Conservation (phyloP, 2,113 vertebrate genomes). For the Paraplagusia blochii region DNA sequence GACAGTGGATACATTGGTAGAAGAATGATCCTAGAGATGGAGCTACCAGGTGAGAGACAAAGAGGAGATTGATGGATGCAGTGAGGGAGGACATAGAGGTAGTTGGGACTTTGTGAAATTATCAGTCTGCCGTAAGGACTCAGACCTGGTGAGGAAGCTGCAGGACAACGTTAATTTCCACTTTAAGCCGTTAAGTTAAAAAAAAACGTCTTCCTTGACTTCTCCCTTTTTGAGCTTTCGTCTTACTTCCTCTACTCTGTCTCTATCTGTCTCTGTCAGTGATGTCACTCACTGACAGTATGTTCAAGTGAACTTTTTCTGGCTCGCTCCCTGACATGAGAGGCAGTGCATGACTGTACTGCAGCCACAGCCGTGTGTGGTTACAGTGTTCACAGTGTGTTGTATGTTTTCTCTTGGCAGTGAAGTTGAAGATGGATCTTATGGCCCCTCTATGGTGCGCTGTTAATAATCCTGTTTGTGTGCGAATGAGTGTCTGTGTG, state of each 20-base stretch:
- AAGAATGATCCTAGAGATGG: too few relatives aligned
- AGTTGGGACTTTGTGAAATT: too few relatives aligned
- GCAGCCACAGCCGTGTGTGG: conserved; percentile 36
- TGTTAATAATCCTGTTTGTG: conserved; percentile 43
- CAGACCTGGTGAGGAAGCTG: conserved; percentile 51
- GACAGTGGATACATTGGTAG: too few relatives aligned
- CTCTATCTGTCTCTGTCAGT: background rate
- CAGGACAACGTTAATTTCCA: conserved; percentile 46
- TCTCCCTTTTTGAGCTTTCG: background rate
- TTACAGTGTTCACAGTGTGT: conserved; percentile 25
- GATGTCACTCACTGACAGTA: too few relatives aligned
- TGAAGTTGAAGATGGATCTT: conserved; percentile 49
- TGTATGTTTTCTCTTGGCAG: conserved; percentile 49
- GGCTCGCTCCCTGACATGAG: conserved; percentile 33
- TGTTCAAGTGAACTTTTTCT: conserved; percentile 9
- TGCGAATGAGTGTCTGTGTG: conserved; percentile 17
- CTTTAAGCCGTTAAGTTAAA: conserved; percentile 19
- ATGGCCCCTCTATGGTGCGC: conserved; percentile 41
- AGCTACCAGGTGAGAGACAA: too few relatives aligned
- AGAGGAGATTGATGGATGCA: too few relatives aligned
- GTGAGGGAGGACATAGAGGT: too few relatives aligned
- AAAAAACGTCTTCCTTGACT: conserved; percentile 12
- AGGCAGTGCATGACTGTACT: conserved; percentile 33
- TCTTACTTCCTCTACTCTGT: background rate
- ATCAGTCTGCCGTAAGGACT: too few relatives aligned